These are phyloP conservation scores for Andrena dorsata DNA, from an alignment of 2,888 invertebrate genomes.

Conservation along the genomic window DNA sequence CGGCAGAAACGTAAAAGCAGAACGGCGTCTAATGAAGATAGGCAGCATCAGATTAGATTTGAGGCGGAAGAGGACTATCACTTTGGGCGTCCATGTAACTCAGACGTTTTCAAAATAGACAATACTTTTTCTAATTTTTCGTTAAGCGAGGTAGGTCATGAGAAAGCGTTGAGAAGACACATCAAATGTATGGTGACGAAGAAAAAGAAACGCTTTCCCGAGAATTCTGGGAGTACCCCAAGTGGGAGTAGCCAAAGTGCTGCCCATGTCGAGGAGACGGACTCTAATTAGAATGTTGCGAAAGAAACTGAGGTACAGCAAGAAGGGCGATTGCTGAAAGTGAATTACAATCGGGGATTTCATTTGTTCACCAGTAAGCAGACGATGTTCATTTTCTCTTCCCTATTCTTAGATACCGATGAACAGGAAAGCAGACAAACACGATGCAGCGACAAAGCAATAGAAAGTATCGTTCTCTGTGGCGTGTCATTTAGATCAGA, in stretches of 20 bases:
- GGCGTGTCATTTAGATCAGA: neutral
- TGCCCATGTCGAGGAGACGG: no score
- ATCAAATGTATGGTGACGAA: neutral
- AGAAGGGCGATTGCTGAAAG: neutral
- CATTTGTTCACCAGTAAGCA: neutral
- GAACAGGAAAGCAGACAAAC: neutral
- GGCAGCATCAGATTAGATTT: neutral
- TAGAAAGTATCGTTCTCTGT: conserved; percentile 20
- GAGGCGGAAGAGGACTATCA: neutral
- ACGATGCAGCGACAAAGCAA: neutral
- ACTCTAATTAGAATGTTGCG: no score
- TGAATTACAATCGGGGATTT: neutral
- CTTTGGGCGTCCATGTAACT: neutral
- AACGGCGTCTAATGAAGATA: neutral
- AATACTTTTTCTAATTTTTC: conserved; percentile 33
- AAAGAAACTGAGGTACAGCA: neutral
- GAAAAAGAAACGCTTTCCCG: neutral
- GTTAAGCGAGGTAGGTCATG: neutral
- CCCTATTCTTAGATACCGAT: conserved; percentile 5
- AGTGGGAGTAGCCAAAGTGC: neutral
- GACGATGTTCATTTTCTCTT: neutral
- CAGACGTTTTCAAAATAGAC: conserved; percentile 20
- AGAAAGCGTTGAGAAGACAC: neutral
- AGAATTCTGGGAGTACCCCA: neutral
- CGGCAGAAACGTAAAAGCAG: neutral